Evolutionary conservation across 2,888 invertebrate genomes (phyloP).

Genomic region (Drosophila paranaensis): DNA sequence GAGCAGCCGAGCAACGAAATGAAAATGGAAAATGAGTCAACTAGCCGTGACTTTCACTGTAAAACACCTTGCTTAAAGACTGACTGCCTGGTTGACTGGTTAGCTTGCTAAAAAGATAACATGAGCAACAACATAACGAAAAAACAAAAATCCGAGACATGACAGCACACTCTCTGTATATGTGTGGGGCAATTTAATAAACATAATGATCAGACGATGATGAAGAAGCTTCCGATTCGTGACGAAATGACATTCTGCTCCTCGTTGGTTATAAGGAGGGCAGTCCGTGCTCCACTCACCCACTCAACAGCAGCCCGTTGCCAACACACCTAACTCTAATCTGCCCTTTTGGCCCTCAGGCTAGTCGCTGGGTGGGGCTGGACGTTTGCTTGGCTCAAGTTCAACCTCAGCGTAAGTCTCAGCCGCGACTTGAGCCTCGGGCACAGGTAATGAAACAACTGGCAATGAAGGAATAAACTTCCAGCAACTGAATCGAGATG

Average conservation of each 20-base stretch:
- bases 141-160: slow-evolving; percentile 62
- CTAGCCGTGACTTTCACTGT: slow-evolving; percentile 46
- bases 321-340: neutral
- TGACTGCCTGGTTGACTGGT: neutral
- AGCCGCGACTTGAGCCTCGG: slow-evolving; percentile 31
- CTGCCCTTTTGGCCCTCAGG: slow-evolving; percentile 7
- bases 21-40: slow-evolving; percentile 36
- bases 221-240: slow-evolving; percentile 67
- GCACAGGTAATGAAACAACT: slow-evolving; percentile 68
- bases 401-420: slow-evolving; percentile 10
- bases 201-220: slow-evolving; percentile 61
- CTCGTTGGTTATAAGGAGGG: slow-evolving; percentile 20
- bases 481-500: slow-evolving; percentile 43
- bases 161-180: slow-evolving; percentile 9
- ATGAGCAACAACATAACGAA: slow-evolving; percentile 50
- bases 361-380: slow-evolving; percentile 9
- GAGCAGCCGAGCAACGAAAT: neutral
- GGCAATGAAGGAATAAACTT: slow-evolving; percentile 48
- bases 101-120: slow-evolving; percentile 25
- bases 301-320: neutral
- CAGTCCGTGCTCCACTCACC: slow-evolving; percentile 9
- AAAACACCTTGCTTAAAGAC: neutral
- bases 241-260: slow-evolving; percentile 78
- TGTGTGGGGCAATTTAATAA: slow-evolving; percentile 69
- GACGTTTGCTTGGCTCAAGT: slow-evolving; percentile 14